These are phyloP conservation scores for Centropyge bicolor DNA, from an alignment of 2,797 vertebrate species.

Conservation along the genomic window DNA sequence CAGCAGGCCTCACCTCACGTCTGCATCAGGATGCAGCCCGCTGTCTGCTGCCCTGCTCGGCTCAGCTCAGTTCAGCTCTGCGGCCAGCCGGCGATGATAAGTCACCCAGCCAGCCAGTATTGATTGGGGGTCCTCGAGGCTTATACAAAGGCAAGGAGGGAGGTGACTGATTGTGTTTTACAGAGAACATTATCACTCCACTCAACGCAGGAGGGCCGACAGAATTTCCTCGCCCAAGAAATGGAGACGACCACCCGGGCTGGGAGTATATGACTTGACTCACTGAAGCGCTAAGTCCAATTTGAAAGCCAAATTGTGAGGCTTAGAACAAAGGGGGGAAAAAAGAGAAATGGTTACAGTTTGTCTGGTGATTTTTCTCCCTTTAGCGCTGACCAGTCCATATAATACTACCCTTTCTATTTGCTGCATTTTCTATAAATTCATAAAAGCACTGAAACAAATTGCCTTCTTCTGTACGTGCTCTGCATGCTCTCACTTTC, in stretches of 20 bases:
- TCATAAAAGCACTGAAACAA: slow-evolving; percentile 68
- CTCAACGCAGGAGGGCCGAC: slow-evolving; percentile 76
- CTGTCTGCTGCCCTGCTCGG: slow-evolving; percentile 55
- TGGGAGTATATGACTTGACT: slow-evolving; percentile 83
- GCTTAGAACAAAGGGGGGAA: slow-evolving; percentile 74
- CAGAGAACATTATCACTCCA: slow-evolving; percentile 88
- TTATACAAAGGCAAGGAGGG: slow-evolving; percentile 84
- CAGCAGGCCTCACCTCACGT: slow-evolving; percentile 57
- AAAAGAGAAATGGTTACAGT: slow-evolving; percentile 75
- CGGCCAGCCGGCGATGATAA: slow-evolving; percentile 79
- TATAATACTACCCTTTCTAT: slow-evolving; percentile 66
- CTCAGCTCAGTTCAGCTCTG: slow-evolving; percentile 66
- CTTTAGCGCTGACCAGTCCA: slow-evolving; percentile 74
- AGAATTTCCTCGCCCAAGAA: slow-evolving; percentile 80
- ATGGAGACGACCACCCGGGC: slow-evolving; percentile 81
- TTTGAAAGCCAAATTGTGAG: slow-evolving; percentile 85
- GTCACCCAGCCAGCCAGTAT: slow-evolving; percentile 85
- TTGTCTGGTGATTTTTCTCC: slow-evolving; percentile 78
- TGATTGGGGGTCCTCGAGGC: slow-evolving; percentile 85
- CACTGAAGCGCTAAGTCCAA: slow-evolving; percentile 83
- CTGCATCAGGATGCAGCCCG: slow-evolving; percentile 80
- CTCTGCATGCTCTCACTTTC: slow-evolving; percentile 47
- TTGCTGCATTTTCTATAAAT: slow-evolving; percentile 71
- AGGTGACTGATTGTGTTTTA: slow-evolving; percentile 89
- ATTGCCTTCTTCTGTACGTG: slow-evolving; percentile 59